These are phyloP conservation scores for Eupeodes luniger DNA, from an alignment of 2,888 invertebrate species.

Conservation along the genomic window DNA sequence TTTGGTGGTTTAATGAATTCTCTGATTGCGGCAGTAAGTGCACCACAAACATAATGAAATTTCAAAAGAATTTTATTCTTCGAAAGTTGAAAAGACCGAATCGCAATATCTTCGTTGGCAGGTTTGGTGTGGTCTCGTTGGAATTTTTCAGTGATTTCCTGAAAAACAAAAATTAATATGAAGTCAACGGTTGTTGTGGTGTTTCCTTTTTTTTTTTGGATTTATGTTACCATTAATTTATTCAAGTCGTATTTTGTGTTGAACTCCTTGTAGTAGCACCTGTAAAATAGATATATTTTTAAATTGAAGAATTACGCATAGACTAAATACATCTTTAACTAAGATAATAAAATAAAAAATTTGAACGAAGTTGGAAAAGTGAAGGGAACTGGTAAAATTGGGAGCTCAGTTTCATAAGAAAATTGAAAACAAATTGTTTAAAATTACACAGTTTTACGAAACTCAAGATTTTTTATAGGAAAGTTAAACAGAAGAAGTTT, in stretches of 20 bases:
- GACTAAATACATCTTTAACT: too few species aligned
- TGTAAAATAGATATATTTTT: slow-evolving; percentile 42
- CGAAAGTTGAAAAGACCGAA: slow-evolving; percentile 87
- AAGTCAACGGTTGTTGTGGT: background rate
- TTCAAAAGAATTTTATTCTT: slow-evolving; percentile 85
- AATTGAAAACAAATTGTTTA: too few species aligned
- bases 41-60: slow-evolving; percentile 82
- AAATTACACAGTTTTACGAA: too few species aligned
- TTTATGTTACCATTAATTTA: slow-evolving; percentile 22
- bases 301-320: background rate
- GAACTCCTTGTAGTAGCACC: slow-evolving; percentile 77
- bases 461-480: too few species aligned
- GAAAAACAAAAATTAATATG: slow-evolving; percentile 29
- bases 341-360: too few species aligned
- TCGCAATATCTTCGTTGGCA: slow-evolving; percentile 87
- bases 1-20: slow-evolving; percentile 89
- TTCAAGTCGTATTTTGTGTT: slow-evolving; percentile 32
- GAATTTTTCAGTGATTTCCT: slow-evolving; percentile 88
- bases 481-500: too few species aligned
- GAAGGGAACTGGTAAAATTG: too few species aligned
- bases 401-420: too few species aligned
- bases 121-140: slow-evolving; percentile 85
- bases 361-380: too few species aligned
- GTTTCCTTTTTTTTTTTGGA: background rate
- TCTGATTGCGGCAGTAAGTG: slow-evolving; percentile 85